Conservation (phyloP, 2,113 vertebrate genomes). For the Cinclus mexicanus region DNA sequence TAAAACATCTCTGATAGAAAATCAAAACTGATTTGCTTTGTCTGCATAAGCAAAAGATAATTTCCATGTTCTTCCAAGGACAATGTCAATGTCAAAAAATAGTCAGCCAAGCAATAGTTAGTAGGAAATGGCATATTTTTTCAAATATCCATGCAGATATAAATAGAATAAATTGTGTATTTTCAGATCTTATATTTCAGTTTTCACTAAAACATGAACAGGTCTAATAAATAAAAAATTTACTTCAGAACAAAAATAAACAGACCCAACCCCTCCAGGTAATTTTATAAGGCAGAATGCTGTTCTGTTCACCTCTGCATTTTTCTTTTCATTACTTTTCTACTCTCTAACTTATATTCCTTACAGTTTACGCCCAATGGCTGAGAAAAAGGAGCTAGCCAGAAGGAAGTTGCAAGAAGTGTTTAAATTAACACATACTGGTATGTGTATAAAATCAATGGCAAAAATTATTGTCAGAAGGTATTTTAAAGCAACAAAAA, state of each 20-base stretch:
- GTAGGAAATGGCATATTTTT: not conserved
- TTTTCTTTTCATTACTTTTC: not conserved
- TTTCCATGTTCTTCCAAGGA: not conserved
- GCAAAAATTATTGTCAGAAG: not conserved
- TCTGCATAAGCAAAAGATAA: not conserved
- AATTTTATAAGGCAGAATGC: not conserved
- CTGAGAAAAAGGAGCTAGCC: not conserved
- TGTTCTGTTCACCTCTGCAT: not conserved
- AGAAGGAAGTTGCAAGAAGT: not conserved
- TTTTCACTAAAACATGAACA: not conserved
- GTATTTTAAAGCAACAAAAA: not conserved
- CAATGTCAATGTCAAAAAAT: not conserved
- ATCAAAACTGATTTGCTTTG: not conserved
- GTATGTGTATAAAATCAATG: not conserved
- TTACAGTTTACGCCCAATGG: not conserved
- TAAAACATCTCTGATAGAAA: not conserved
- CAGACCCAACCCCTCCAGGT: accelerated
- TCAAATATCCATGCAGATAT: not conserved
- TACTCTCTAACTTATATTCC: not conserved
- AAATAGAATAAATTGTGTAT: not conserved
- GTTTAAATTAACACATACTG: not conserved
- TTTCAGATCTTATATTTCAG: not conserved
- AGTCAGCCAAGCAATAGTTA: not conserved
- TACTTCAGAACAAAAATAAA: not conserved
- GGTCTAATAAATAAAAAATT: not conserved